Percentiles rank a stretch among this genome's conserved stretches.
Evolutionary conservation across 2,888 invertebrate species (phyloP).

Genomic region (Hypomecis atomaria): DNA sequence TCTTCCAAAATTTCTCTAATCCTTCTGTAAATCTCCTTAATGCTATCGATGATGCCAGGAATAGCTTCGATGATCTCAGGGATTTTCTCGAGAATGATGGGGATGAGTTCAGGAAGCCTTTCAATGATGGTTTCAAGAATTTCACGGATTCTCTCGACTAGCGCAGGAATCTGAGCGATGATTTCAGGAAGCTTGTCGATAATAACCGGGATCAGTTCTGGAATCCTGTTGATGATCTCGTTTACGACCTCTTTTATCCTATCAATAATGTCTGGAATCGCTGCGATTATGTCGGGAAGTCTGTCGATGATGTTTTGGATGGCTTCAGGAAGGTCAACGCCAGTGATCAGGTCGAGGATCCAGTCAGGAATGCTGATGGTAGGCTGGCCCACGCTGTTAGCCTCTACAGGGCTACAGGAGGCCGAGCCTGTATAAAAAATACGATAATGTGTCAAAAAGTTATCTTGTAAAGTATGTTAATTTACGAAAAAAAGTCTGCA

Average conservation of each 20-base stretch:
- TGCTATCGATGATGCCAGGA: conserved; percentile 9
- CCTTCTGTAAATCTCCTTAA: conserved; percentile 15
- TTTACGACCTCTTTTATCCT: conserved; percentile 12
- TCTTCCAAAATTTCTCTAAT: conserved; percentile 14
- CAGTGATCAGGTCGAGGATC: conserved; percentile 12
- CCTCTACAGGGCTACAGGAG: conserved; percentile 23
- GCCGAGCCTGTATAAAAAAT: conserved; percentile 22
- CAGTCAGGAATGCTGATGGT: conserved; percentile 23
- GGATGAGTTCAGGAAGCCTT: conserved; percentile 21
- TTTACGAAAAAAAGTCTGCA: too few relatives aligned
- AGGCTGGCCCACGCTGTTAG: conserved; percentile 4
- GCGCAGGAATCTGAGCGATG: conserved; percentile 19
- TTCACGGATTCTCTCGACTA: conserved; percentile 6
- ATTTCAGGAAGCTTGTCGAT: conserved; percentile 25
- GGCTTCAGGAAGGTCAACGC: conserved; percentile 15
- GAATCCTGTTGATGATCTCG: conserved; percentile 14
- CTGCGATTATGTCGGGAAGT: conserved; percentile 25
- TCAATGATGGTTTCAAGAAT: conserved; percentile 15
- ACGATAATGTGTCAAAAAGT: too few relatives aligned
- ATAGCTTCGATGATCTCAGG: conserved; percentile 13
- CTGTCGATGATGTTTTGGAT: conserved; percentile 26
- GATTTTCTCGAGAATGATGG: conserved; percentile 26
- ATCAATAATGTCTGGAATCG: conserved; percentile 18
- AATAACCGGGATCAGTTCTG: conserved; percentile 16
- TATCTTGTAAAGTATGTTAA: too few relatives aligned